Percentiles rank a stretch among this genome's conserved stretches.
Conservation (phyloP, 2,797 vertebrate species). For the Luscinia megarhynchos region DNA sequence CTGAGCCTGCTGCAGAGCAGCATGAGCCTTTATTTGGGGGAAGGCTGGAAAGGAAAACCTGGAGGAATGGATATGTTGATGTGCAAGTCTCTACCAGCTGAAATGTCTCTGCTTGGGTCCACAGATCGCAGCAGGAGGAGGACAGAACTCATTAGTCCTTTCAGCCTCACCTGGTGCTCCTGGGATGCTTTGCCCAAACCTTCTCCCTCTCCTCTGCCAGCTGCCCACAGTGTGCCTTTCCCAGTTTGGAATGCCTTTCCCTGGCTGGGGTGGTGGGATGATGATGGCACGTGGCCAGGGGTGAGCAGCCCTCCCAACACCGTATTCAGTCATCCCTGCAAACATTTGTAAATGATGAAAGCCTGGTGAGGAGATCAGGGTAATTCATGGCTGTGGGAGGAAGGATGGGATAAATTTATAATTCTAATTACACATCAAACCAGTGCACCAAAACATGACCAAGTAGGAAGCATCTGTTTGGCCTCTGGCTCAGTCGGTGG, state of each 20-base stretch:
- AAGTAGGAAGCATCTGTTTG: neutral
- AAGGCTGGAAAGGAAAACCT: conserved; percentile 14
- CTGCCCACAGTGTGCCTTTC: neutral
- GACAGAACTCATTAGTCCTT: neutral
- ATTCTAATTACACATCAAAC: neutral
- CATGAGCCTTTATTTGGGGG: neutral
- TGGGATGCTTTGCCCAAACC: neutral
- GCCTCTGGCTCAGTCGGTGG: rapidly evolving
- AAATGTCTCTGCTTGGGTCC: neutral
- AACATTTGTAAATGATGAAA: neutral
- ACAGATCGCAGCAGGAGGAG: neutral
- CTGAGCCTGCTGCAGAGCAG: neutral
- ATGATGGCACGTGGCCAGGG: rapidly evolving
- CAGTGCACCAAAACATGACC: neutral
- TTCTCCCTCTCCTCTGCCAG: neutral
- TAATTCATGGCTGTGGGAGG: neutral
- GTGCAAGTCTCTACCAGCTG: neutral
- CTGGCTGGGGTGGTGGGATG: rapidly evolving
- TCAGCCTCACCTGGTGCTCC: neutral
- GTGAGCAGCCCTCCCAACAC: neutral
- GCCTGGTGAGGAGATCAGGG: neutral
- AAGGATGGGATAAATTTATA: neutral
- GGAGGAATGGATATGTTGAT: neutral
- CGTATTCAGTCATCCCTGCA: rapidly evolving
- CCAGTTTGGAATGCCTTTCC: neutral